Base-by-base conservation (phyloP, 2,888 invertebrate species). In the Drosophila sordidapex region DNA sequence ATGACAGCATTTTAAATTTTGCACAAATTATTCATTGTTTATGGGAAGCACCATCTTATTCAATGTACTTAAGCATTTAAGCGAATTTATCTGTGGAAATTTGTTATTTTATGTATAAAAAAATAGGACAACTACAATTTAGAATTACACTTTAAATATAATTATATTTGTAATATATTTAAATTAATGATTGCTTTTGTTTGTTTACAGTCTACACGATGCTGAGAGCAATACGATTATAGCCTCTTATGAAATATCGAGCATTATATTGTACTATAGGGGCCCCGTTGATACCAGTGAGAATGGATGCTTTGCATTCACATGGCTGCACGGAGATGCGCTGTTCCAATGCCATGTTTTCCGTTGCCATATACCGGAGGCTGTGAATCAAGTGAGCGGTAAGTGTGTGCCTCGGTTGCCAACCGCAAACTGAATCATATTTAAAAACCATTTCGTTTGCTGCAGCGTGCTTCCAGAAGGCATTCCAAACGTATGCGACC, bases 281-380 rank as follows among this genome's bases (percentile, higher is more conserved):
- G 99, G 99, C 10, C 95, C 96, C 38, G 95, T 95, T 15, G 96
- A 96, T 54, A 96, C 97, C 27, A 94, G 95, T 0, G 98, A 99
- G 87, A 96, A 96, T 0, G 96, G 97, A n/a, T 99, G 99, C 93
- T 99, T 99, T 94, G 99, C 99, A 11, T 99, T 99, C 94, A 99
- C 99, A 0, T 99, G 98, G 96, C 97, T 98, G 56, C 98, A 98
- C 92, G 98, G 98, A 1, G 97, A 98, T 88, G 96, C 96, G 38
- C 96, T 99, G 74, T 99, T 98, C 93, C 97, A 99, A 93, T 99
- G 99, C 94, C 99, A 99, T 94, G 98, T 98, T 56, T 99, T 99
- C 94, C 95, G 98, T 69, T 99, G 99, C 93, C 97, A 98, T 92
- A 97, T 98, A 91, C 96, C 97, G 35, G 98, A 99, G 93, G 98